These are phyloP conservation scores for Nasonia vitripennis DNA, from an alignment of 1,140 invertebrate genomes.

Conservation along the genomic window DNA sequence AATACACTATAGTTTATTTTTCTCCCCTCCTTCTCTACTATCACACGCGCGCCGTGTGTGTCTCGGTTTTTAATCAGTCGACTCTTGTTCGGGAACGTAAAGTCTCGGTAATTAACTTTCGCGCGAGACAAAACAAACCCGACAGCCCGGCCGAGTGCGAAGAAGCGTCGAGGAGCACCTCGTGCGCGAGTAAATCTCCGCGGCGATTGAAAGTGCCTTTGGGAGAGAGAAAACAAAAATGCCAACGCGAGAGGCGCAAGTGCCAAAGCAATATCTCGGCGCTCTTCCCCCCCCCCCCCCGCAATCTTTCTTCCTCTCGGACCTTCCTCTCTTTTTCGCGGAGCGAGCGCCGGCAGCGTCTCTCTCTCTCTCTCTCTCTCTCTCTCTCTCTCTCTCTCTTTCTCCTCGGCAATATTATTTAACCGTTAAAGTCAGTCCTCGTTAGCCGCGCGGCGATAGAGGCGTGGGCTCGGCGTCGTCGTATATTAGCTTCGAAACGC, in stretches of 20 bases:
- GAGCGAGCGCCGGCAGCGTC: not conserved
- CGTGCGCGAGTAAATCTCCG: constrained; percentile 1
- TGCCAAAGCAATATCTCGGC: constrained; percentile 1
- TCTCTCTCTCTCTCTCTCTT: constrained; percentile 20
- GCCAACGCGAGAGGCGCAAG: not conserved
- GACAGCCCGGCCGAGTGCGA: not conserved
- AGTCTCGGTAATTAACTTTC: not conserved
- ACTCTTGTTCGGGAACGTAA: not conserved
- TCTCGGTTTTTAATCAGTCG: not conserved
- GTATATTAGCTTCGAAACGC: constrained; percentile 68
- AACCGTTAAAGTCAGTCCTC: constrained; percentile 70
- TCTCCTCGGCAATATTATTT: constrained; percentile 64
- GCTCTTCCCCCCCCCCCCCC: not conserved
- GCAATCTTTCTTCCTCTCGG: constrained; percentile 16
- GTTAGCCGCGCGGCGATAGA: constrained; percentile 66
- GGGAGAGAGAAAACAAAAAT: not conserved
- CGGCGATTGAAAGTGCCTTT: constrained; percentile 15
- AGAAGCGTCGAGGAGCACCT: not conserved
- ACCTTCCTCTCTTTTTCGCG: constrained; percentile 4
- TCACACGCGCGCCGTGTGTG: not conserved
- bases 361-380: constrained; percentile 23
- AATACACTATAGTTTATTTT: not conserved
- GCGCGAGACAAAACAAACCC: not conserved
- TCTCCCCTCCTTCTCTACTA: not conserved
- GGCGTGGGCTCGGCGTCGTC: constrained; percentile 68